Evolutionary conservation across 53 echinoderm and acorn worm genomes (phyloP).

Genomic region (Echinometra lucunter): DNA sequence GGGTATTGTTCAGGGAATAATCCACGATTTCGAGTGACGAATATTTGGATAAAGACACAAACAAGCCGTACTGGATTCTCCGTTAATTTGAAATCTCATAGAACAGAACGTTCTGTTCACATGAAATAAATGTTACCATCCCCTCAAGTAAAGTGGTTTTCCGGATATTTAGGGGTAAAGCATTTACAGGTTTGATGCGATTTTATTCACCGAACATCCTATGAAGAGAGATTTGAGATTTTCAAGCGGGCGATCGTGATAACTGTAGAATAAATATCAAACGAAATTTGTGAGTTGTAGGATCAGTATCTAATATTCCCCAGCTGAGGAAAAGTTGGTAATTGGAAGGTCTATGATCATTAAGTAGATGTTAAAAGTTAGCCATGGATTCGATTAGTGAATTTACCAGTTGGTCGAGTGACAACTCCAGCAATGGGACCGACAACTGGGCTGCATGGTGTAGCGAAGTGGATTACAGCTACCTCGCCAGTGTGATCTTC

Average conservation of each 20-base stretch:
- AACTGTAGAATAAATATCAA: too few species aligned
- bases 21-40: neutral
- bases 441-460: constrained; percentile 11
- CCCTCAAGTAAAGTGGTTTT: neutral
- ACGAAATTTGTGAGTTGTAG: too few species aligned
- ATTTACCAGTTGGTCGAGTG: neutral
- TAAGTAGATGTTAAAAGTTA: neutral
- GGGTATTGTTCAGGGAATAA: neutral
- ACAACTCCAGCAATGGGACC: constrained; percentile 4
- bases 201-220: too few species aligned
- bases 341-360: neutral
- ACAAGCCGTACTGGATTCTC: neutral
- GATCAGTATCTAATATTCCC: neutral
- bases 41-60: neutral
- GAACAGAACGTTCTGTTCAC: neutral
- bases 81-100: neutral
- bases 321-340: neutral
- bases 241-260: too few species aligned
- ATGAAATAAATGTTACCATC: neutral
- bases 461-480: neutral
- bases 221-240: too few species aligned
- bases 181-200: neutral
- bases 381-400: constrained; percentile 16
- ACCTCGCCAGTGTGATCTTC: constrained; percentile 60
- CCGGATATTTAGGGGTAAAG: neutral